Base-by-base conservation (phyloP, 2,888 invertebrate species). In the Hybos culiciformis region DNA sequence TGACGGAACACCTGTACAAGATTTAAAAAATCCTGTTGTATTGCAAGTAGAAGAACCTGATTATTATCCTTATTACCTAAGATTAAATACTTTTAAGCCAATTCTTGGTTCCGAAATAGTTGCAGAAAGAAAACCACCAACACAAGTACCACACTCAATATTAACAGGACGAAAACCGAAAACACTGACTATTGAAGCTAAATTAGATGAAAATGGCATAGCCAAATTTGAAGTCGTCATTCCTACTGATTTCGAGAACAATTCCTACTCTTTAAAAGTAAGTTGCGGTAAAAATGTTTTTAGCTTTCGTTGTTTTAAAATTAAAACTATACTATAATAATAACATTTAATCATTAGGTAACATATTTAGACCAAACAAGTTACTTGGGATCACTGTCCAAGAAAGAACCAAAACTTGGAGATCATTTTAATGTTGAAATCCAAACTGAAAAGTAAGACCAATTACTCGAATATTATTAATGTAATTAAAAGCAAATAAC, bases 371-470 rank as follows among this genome's bases (percentile, higher is more conserved):
- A 12, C 7, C 21, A 36, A 36, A 36, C 21, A n/a, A 8, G 20
- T 14, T 36, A 36, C 21, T 36, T 36, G 14, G 44, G 36, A 8
- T 31, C 41, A 6, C 2, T 80, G 46, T 83, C 84, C 58, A 75
- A 81, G 60, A 76, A 86, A 43, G 77, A 83, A 2, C 77, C 80
- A 40, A 75, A 84, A 5, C 75, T 78, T 53, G 46, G 36, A 2
- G 32, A 43, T 23, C 31, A 26, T 31, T 43, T 44, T 14, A 36
- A n/a, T 57, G 71, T 72, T 7, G 57, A 60, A 11, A 53, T 73
- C 14, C 60, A 61, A 45, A 72, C 74, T 1, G 65, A 68, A 39
- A 66, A 66, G 41, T 71, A 71, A n/a, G n/a, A n/a, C n/a, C n/a
- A n/a, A n/a, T n/a, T n/a, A n/a, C n/a, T n/a, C n/a, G n/a, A n/a